Percentiles rank a stretch among this genome's conserved stretches.
These are phyloP conservation scores for Entomobrya multifasciata DNA, from an alignment of 2,888 invertebrate genomes.

Conservation along the genomic window DNA sequence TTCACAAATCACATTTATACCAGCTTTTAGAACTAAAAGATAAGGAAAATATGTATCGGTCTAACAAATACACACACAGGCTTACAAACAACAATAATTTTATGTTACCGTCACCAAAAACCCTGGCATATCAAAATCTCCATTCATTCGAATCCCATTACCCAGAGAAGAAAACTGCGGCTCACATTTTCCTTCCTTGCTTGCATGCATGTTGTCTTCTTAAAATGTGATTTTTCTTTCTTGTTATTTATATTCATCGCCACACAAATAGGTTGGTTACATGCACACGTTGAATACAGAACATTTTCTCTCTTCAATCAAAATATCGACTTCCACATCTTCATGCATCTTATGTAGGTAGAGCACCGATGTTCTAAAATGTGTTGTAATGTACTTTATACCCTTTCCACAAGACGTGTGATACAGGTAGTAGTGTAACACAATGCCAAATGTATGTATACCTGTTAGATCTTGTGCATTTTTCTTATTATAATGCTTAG, in stretches of 20 bases:
- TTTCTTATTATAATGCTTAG: background rate
- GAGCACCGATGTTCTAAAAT: background rate
- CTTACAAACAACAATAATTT: constrained; percentile 28
- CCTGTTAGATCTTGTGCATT: constrained; percentile 36
- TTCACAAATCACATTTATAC: constrained; percentile 15
- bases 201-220: background rate
- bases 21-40: background rate
- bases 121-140: constrained; percentile 18
- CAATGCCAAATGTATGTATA: constrained; percentile 22
- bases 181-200: constrained; percentile 1
- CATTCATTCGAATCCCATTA: constrained; percentile 38
- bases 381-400: background rate
- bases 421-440: background rate
- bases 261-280: too few relatives aligned
- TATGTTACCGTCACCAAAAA: constrained; percentile 28
- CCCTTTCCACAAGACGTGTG: background rate
- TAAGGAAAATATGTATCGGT: background rate
- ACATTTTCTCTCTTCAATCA: background rate
- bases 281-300: background rate
- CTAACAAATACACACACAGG: background rate
- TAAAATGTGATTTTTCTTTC: background rate
- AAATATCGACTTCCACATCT: background rate
- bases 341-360: too few relatives aligned
- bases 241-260: background rate
- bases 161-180: background rate